Conservation (phyloP, 2,888 invertebrate species). For the Sinopyrophorus schimmeli region DNA sequence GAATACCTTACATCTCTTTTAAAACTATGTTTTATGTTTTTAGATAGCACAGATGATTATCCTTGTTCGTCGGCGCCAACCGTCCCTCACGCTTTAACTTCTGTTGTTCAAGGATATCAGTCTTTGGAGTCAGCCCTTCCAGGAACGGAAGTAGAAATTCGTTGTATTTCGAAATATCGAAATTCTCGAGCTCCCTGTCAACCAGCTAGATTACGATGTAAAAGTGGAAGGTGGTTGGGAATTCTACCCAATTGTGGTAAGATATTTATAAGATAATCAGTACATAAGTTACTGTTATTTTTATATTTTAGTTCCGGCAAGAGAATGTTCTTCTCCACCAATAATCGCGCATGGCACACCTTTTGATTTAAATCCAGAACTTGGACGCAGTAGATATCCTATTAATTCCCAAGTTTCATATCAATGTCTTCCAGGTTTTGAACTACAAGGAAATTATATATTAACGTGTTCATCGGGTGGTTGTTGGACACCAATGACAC, state of each 20-base stretch:
- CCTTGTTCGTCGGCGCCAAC: conserved; percentile 27
- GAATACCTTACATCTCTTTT: conserved; percentile 10
- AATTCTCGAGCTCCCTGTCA: conserved; percentile 49
- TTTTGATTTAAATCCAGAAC: conserved; percentile 42
- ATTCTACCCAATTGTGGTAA: conserved; percentile 52
- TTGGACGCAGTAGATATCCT: conserved; percentile 44
- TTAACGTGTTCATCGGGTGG: conserved; percentile 51
- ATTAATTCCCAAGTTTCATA: conserved; percentile 50
- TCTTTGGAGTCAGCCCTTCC: conserved; percentile 29
- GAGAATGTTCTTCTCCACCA: conserved; percentile 50
- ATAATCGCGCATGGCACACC: conserved; percentile 46
- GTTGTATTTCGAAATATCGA: conserved; percentile 48
- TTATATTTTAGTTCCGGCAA: conserved; percentile 49
- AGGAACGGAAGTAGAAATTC: conserved; percentile 50
- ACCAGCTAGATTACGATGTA: conserved; percentile 47
- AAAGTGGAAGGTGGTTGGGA: conserved; percentile 52
- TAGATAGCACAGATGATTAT: conserved; percentile 27
- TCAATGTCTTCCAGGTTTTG: conserved; percentile 53
- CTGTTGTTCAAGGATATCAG: conserved; percentile 36
- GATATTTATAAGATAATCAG: conserved; percentile 20
- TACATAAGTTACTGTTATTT: too few species aligned
- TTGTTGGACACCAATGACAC: conserved; percentile 51
- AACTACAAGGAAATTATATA: conserved; percentile 49
- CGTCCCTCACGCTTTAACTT: conserved; percentile 36
- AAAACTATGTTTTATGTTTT: conserved; percentile 14